phyloP scores from a whole-genome alignment of 1,140 invertebrate genomes.

The Kradibia gibbosae region DNA sequence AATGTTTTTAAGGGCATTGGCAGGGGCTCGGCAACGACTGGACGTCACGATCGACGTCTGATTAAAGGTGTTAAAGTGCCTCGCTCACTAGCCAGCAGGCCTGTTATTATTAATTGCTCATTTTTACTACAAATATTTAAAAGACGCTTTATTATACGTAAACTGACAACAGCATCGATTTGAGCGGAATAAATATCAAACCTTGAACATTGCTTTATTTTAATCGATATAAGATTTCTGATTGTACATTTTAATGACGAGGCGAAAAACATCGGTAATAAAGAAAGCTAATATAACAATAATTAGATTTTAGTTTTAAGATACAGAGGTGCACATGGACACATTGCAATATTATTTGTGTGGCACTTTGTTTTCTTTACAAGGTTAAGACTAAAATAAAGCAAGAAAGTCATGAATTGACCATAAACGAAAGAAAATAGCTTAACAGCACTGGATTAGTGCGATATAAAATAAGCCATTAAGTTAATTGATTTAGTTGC shows the following conservation, averaged over 20 bases:
- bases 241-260: constrained; percentile 14
- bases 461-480: constrained; percentile 8
- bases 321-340: too few relatives aligned
- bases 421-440: constrained; percentile 11
- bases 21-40: not conserved
- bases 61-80: not conserved
- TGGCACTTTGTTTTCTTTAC: constrained; percentile 14
- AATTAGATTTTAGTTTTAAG: too few relatives aligned
- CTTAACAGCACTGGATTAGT: not conserved
- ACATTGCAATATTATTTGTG: not conserved
- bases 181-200: not conserved
- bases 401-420: constrained; percentile 37
- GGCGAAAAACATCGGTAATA: not conserved
- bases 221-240: not conserved
- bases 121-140: not conserved
- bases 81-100: not conserved
- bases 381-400: not conserved
- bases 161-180: not conserved
- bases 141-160: not conserved
- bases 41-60: not conserved
- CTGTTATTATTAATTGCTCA: not conserved
- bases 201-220: constrained; percentile 20
- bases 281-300: not conserved
- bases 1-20: too few relatives aligned
- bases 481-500: not conserved